Evolutionary conservation across 1,140 invertebrate species (phyloP), one percentile per base, ranked within the genome.

Genomic region (Anastatus disparis): DNA sequence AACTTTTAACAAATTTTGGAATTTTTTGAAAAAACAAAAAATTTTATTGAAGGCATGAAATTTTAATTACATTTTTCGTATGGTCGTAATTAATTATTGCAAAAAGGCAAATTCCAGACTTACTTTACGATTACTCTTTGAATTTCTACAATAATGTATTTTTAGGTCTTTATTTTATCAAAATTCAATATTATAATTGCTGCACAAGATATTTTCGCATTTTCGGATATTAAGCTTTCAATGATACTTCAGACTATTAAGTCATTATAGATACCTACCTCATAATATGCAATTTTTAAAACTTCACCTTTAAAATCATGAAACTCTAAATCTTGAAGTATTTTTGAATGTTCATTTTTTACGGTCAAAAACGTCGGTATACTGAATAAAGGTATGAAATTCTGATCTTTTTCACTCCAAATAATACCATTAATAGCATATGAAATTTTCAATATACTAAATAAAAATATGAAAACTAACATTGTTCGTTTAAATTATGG

Each of bases 251-350:
- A n/a, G n/a, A n/a, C n/a, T n/a, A n/a, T n/a, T n/a, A n/a, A n/a
- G n/a, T n/a, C n/a, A n/a, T n/a, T n/a, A n/a, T n/a, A n/a, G 3
- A 20, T 20, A 48, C 48, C 29, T 61, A 76, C 74, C 56, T 76
- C n/a, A 22, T 48, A 76, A 59, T 71, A 73, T 9, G 52, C 59
- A 10, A 74, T n/a, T 53, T 46, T 70, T 1, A 76, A 12, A n/a
- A 59, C 9, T 38, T 69, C 72, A 2, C 38, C 38, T 13, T 53
- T 12, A 55, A 76, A 76, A 58, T 67, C 38, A 52, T 76, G 72
- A 9, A 29, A 53, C 17, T 76, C 74, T 8, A 73, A 40, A 8
- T 40, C 26, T 1, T 53, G 53, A 42, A 42, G 70, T 63, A 46
- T 38, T 2, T 40, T 15, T 13, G 67, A 62, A 9, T 9, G 55